Evolutionary conservation across 2,888 invertebrate species (phyloP).

Genomic region (Watsonalla cultraria): DNA sequence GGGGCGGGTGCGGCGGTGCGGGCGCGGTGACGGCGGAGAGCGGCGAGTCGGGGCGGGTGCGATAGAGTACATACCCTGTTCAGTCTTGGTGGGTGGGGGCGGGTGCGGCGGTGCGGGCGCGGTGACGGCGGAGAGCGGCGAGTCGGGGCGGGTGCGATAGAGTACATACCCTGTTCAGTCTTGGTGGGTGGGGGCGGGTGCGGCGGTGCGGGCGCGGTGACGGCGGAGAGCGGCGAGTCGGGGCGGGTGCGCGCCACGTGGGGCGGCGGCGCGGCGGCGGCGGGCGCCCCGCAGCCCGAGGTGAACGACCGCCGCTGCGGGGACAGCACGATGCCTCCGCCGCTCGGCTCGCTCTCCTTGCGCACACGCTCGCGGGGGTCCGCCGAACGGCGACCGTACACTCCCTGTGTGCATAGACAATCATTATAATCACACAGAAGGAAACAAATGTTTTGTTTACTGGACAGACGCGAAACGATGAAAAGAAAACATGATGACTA

Average conservation of each 20-base stretch:
- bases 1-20: no score
- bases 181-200: constrained; percentile 28
- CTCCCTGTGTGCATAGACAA: constrained; percentile 31
- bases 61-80: no score
- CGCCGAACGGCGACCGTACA: constrained; percentile 72
- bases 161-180: constrained; percentile 43
- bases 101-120: no score
- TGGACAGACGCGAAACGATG: no score
- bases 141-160: neutral
- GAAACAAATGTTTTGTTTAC: no score
- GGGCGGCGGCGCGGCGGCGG: constrained; percentile 54
- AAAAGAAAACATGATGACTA: no score
- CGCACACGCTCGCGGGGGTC: constrained; percentile 88
- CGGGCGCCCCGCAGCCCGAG: constrained; percentile 89
- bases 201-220: constrained; percentile 33
- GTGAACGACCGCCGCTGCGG: constrained; percentile 93
- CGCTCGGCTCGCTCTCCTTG: constrained; percentile 84
- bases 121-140: no score
- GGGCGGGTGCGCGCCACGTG: constrained; percentile 78
- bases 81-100: no score
- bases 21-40: no score
- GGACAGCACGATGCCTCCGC: constrained; percentile 86
- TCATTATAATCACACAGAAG: neutral
- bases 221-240: constrained; percentile 52
- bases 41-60: no score